Percentiles rank a stretch among this genome's conserved stretches.
phyloP scores from a whole-genome alignment of 2,113 vertebrate genomes.

The Perca flavescens region DNA sequence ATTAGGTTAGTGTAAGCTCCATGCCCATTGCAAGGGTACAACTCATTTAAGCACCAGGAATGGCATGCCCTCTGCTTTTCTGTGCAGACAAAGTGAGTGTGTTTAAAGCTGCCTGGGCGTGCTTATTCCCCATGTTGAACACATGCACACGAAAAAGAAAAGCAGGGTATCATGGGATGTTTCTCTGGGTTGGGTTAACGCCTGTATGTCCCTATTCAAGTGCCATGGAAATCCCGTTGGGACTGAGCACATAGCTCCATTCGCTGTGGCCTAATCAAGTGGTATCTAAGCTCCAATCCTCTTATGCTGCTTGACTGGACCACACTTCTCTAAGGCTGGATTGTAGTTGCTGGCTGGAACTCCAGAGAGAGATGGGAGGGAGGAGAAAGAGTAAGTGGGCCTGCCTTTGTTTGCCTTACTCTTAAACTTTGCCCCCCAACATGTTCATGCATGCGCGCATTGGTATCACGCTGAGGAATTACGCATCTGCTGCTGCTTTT shows the following conservation, averaged over 20 bases:
- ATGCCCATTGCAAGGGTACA: slow-evolving; percentile 13
- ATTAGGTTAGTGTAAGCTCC: slow-evolving; percentile 59
- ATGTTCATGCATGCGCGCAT: slow-evolving; percentile 41
- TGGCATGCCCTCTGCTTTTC: slow-evolving; percentile 9
- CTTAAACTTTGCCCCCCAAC: slow-evolving; percentile 12
- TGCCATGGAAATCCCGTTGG: slow-evolving; percentile 73
- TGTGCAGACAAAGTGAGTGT: background rate
- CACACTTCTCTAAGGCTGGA: slow-evolving; percentile 38
- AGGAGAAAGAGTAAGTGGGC: slow-evolving; percentile 5
- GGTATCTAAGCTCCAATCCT: slow-evolving; percentile 71
- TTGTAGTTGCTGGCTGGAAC: slow-evolving; percentile 28
- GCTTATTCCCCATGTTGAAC: slow-evolving; percentile 42
- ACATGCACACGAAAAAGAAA: slow-evolving; percentile 41
- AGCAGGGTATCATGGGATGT: slow-evolving; percentile 32
- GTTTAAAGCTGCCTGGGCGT: slow-evolving; percentile 38
- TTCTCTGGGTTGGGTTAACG: slow-evolving; percentile 50
- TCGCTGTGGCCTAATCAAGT: slow-evolving; percentile 71
- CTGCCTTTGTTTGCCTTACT: slow-evolving; percentile 36
- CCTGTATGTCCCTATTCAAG: slow-evolving; percentile 67
- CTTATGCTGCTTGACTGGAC: slow-evolving; percentile 69
- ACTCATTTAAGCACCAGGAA: slow-evolving; percentile 19
- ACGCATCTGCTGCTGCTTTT: slow-evolving; percentile 36
- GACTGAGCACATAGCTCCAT: slow-evolving; percentile 58
- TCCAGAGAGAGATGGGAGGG: slow-evolving; percentile 34
- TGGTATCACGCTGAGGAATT: slow-evolving; percentile 17